Evolutionary conservation across 2,888 invertebrate species (phyloP).

Genomic region (Melangyna quadrimaculata): DNA sequence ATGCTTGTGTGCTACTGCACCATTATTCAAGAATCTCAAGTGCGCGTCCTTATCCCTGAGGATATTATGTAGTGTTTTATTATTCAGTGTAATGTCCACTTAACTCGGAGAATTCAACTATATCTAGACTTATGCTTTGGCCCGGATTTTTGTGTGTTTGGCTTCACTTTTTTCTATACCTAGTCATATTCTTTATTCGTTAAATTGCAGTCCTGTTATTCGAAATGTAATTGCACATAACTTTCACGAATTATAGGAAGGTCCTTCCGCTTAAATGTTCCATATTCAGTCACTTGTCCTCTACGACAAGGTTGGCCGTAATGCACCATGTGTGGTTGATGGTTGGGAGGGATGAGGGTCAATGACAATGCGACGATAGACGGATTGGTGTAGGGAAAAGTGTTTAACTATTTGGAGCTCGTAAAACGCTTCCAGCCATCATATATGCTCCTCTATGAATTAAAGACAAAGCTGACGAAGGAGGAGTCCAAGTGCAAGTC

Average conservation of each 20-base stretch:
- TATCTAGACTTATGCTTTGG: conserved; percentile 6
- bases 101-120: conserved; percentile 49
- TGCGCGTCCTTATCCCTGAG: conserved; percentile 24
- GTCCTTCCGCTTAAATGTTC: conserved; percentile 42
- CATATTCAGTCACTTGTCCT: background rate
- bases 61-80: conserved; percentile 44
- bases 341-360: background rate
- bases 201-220: conserved; percentile 17
- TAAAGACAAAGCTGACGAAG: background rate
- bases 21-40: conserved; percentile 49
- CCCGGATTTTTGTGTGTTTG: background rate
- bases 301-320: background rate
- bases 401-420: conserved; percentile 49
- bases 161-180: background rate
- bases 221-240: conserved; percentile 55
- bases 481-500: background rate
- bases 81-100: conserved; percentile 68
- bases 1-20: background rate
- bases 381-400: conserved; percentile 50
- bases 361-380: background rate
- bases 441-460: background rate
- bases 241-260: conserved; percentile 30
- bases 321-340: conserved; percentile 6
- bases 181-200: background rate
- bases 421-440: conserved; percentile 60